Percentiles rank a stretch among this genome's conserved stretches.
Conservation (phyloP, 2,888 invertebrate genomes). For the Eurytoma californica region DNA sequence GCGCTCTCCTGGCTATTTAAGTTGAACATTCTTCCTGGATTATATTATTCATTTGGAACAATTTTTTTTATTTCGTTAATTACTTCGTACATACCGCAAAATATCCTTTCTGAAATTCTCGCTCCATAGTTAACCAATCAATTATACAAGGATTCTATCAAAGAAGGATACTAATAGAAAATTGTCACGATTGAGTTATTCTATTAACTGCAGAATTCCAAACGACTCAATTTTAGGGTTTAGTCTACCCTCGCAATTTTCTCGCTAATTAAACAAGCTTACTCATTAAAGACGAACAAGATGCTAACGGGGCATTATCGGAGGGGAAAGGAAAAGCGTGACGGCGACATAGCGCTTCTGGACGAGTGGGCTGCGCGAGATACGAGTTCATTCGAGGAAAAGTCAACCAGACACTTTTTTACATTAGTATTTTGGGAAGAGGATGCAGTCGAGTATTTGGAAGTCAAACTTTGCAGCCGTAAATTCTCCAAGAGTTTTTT, state of each 20-base stretch:
- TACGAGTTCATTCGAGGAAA: slow-evolving; percentile 6
- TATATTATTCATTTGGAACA: too few species aligned
- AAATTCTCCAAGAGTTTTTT: too few species aligned
- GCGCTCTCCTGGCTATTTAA: too few species aligned
- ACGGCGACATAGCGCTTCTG: background rate
- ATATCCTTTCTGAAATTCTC: too few species aligned
- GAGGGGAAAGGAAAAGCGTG: slow-evolving; percentile 38
- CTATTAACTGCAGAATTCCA: background rate
- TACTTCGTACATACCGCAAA: too few species aligned
- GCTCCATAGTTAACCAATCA: too few species aligned
- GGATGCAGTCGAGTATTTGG: slow-evolving; percentile 17
- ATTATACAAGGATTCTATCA: too few species aligned
- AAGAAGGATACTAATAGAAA: too few species aligned
- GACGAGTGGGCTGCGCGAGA: slow-evolving; percentile 32
- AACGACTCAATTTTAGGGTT: slow-evolving; percentile 43
- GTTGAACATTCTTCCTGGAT: too few species aligned
- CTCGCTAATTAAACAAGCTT: slow-evolving; percentile 41
- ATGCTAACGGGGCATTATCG: slow-evolving; percentile 48
- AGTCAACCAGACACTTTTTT: slow-evolving; percentile 15
- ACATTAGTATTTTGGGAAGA: background rate
- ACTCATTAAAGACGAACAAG: slow-evolving; percentile 48
- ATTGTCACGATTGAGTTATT: background rate
- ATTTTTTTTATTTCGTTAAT: too few species aligned
- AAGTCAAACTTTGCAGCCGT: too few species aligned
- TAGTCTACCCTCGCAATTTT: slow-evolving; percentile 25